Evolutionary conservation across 2,113 vertebrate genomes (phyloP).

Genomic region (Pachypanchax playfairii): DNA sequence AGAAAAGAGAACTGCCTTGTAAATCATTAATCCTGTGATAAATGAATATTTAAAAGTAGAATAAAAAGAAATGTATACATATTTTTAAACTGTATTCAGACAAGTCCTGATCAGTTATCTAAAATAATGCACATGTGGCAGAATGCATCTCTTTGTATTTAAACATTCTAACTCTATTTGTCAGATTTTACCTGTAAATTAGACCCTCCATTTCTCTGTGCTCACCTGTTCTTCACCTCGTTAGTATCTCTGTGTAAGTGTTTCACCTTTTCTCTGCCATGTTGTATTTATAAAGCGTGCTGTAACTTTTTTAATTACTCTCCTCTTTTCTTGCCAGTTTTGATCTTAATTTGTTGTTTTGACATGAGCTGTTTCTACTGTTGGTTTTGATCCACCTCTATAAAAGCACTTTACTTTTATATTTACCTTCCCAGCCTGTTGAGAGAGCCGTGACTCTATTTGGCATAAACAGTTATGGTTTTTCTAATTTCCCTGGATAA

Average conservation of each 20-base stretch:
- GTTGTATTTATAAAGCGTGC: neutral
- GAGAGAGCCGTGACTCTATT: constrained; percentile 1
- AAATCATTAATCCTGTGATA: no score
- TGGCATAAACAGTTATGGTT: constrained; percentile 17
- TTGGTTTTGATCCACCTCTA: neutral
- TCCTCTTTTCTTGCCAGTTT: neutral
- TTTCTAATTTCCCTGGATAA: constrained; percentile 25
- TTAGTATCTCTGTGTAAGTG: no score
- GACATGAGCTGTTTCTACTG: neutral
- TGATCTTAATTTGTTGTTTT: neutral
- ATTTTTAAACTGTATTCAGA: no score
- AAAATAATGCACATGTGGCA: no score
- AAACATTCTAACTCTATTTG: neutral
- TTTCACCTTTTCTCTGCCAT: neutral
- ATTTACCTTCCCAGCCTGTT: neutral
- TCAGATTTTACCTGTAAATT: neutral
- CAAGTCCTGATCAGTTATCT: no score
- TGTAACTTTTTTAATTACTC: neutral
- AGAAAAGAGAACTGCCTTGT: no score
- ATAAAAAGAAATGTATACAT: no score
- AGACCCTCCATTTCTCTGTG: neutral
- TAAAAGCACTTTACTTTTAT: neutral
- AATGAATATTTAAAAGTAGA: no score
- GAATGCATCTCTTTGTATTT: no score
- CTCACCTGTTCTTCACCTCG: neutral